Conservation (phyloP, 1,140 invertebrate species). For the Caerostris darwini region DNA sequence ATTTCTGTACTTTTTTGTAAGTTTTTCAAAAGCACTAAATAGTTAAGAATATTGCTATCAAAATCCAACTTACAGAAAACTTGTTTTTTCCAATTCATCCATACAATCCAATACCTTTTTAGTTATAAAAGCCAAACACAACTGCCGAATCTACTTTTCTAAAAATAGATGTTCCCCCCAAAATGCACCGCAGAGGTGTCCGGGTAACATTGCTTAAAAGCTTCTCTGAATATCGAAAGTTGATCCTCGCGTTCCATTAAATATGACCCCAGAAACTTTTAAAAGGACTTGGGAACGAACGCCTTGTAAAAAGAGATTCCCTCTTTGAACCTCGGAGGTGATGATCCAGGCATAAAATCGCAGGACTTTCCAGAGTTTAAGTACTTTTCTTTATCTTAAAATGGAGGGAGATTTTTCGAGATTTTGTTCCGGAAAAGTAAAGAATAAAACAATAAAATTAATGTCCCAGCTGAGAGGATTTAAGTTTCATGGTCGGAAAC, state of each 20-base stretch:
- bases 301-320: background rate
- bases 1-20: too few species aligned
- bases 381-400: background rate
- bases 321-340: background rate
- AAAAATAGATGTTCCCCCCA: background rate
- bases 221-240: constrained; percentile 39
- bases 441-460: background rate
- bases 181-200: background rate
- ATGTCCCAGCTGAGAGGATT: background rate
- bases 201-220: constrained; percentile 6
- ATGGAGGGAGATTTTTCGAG: background rate
- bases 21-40: too few species aligned
- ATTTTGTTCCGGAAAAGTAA: background rate
- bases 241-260: constrained; percentile 64
- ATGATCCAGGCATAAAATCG: background rate
- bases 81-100: background rate
- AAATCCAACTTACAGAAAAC: background rate
- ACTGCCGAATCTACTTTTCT: background rate
- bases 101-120: background rate
- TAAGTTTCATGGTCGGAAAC: background rate
- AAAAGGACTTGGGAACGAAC: background rate
- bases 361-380: background rate
- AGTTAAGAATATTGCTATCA: too few species aligned
- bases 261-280: constrained; percentile 25
- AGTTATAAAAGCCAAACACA: background rate